These are phyloP conservation scores for Papilio helenus DNA, from an alignment of 1,140 invertebrate genomes.

Conservation along the genomic window DNA sequence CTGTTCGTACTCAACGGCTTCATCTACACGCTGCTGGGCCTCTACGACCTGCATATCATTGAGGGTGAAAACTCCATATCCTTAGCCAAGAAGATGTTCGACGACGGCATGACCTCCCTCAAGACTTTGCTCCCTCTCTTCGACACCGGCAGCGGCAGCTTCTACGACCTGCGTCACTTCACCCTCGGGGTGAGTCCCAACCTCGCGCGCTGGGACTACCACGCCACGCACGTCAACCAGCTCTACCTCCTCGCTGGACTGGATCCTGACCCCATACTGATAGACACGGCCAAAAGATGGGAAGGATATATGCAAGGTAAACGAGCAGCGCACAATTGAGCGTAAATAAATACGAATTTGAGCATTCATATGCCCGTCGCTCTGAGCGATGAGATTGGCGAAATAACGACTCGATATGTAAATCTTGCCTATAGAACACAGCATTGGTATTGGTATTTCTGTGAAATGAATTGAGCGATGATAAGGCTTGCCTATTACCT, in stretches of 20 bases:
- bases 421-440: neutral
- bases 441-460: conserved; percentile 19
- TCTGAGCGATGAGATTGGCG: neutral
- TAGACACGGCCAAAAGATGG: conserved; percentile 95
- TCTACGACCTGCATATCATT: conserved; percentile 94
- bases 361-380: neutral
- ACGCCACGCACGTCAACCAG: conserved; percentile 99
- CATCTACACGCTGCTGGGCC: conserved; percentile 97
- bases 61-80: conserved; percentile 84
- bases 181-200: conserved; percentile 95
- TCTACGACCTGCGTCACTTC: conserved; percentile 98
- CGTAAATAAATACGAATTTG: neutral
- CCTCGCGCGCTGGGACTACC: conserved; percentile 97
- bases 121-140: conserved; percentile 95
- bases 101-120: conserved; percentile 94
- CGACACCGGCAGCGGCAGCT: conserved; percentile 98
- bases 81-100: conserved; percentile 90
- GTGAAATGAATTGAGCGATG: neutral
- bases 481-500: neutral
- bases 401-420: neutral
- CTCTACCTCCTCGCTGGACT: conserved; percentile 94
- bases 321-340: conserved; percentile 94
- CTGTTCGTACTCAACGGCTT: conserved; percentile 99
- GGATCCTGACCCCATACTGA: conserved; percentile 92
- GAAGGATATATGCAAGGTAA: conserved; percentile 98